phyloP scores from a whole-genome alignment of 2,113 vertebrate species.

The Nothoprocta pentlandii region DNA sequence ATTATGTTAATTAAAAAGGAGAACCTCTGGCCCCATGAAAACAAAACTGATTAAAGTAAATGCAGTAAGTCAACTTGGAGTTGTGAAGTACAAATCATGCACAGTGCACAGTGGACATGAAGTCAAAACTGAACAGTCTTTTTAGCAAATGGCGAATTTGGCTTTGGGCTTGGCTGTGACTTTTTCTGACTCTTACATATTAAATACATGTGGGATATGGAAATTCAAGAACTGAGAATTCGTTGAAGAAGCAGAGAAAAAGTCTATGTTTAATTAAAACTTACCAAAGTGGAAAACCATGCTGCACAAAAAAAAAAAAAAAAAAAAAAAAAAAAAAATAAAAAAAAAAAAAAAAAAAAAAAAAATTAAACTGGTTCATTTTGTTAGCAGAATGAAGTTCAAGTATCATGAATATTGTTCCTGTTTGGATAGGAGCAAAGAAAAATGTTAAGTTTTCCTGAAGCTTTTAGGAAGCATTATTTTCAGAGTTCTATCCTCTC shows the following conservation, averaged over 20 bases:
- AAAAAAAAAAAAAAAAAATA: neutral
- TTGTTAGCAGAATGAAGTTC: neutral
- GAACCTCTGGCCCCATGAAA: constrained; percentile 53
- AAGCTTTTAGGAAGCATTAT: neutral
- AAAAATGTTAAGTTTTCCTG: neutral
- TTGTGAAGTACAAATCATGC: neutral
- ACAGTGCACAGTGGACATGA: neutral
- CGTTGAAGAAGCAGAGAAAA: constrained; percentile 24
- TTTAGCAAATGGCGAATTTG: constrained; percentile 34
- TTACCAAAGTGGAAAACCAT: constrained; percentile 31
- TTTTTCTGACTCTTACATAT: constrained; percentile 17
- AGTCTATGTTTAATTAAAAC: constrained; percentile 35
- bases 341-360: neutral
- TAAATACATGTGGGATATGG: constrained; percentile 43
- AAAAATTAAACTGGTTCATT: neutral
- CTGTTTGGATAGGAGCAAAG: neutral
- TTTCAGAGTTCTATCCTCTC: neutral
- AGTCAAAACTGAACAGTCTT: constrained; percentile 7
- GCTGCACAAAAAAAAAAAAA: neutral
- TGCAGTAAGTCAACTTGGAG: constrained; percentile 27
- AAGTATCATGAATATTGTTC: neutral
- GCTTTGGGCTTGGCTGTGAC: constrained; percentile 31
- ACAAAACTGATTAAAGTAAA: constrained; percentile 69
- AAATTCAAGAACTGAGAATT: constrained; percentile 51
- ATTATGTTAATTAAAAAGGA: constrained; percentile 72